Evolutionary conservation across 2,113 vertebrate genomes (phyloP), one percentile per base, ranked within the genome.

Genomic region (Phocoena phocoena): DNA sequence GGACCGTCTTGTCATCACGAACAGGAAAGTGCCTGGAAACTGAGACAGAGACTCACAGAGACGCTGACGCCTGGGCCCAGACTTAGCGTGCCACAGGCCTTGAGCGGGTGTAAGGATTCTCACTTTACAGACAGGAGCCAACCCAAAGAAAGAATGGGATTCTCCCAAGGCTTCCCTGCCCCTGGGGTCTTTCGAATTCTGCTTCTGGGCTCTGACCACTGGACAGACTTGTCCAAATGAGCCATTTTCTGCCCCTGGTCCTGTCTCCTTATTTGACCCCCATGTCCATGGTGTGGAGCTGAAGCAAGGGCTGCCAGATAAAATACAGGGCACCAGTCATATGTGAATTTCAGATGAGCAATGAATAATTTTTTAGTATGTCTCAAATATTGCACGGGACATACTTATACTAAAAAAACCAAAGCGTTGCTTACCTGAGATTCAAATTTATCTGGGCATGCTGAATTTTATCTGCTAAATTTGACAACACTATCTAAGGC

Each of bases 61-160:
- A 41, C 6, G 0, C 17, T 25, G 55, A 36, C 0, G 5, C 25
- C 1, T 20, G 3, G 1, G 55, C 12, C n/a, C 28, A 25, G 36
- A 26, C 7, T 9, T 31, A 3, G 12, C 28, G 0, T 0, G 9
- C n/a, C 55, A 20, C 20, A 9, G 36, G 17, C 38, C 50, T 36
- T 15, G 36, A 21, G 0, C 3, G 8, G 33, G 15, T 3, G 9
- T 6, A 14, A 41, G 20, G 41, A 10, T 9, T 63, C 55, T 65
- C 44, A 1, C 67, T 6, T n/a, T 13, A 15, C 67, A 53, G 26
- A 7, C 15, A 7, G 33, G 26, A 68, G 20, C 2, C 1, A 8
- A 62, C 60, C 68, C 23, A 13, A 33, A 62, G 33, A 23, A 58
- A 55, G 77, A 44, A 1, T 2, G 23, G 38, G 12, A 2, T 17